Evolutionary conservation across 2,797 vertebrate species (phyloP).

Genomic region (Rallus crepitans): DNA sequence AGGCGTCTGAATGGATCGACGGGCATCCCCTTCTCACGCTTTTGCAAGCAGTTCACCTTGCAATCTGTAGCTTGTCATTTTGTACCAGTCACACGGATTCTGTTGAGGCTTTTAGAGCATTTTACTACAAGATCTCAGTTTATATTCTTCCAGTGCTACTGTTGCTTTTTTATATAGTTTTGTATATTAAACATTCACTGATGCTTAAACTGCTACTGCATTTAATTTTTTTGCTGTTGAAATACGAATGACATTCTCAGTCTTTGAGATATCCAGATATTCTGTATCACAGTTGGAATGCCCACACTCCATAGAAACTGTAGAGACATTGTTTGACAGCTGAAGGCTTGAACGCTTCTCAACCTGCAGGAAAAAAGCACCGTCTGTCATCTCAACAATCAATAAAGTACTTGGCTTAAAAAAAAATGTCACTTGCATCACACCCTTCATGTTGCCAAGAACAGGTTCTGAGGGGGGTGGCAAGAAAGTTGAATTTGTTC

Average conservation of each 20-base stretch:
- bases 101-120: neutral
- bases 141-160: neutral
- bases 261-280: neutral
- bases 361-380: neutral
- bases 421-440: neutral
- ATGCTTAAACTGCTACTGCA: neutral
- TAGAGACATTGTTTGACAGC: neutral
- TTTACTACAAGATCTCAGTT: neutral
- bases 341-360: neutral
- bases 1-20: neutral
- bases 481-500: neutral
- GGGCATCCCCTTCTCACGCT: neutral
- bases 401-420: neutral
- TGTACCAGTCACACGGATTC: rapidly evolving
- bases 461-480: neutral
- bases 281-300: neutral
- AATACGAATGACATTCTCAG: neutral
- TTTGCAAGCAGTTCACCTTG: neutral
- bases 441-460: neutral
- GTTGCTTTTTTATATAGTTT: neutral
- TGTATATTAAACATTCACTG: neutral
- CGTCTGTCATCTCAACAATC: neutral
- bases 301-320: rapidly evolving
- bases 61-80: neutral
- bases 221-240: neutral